A percentile compares a stretch with the other conserved stretches of the same genome.
phyloP scores from a whole-genome alignment of 2,888 invertebrate species.

The Pseudococcus longispinus region DNA sequence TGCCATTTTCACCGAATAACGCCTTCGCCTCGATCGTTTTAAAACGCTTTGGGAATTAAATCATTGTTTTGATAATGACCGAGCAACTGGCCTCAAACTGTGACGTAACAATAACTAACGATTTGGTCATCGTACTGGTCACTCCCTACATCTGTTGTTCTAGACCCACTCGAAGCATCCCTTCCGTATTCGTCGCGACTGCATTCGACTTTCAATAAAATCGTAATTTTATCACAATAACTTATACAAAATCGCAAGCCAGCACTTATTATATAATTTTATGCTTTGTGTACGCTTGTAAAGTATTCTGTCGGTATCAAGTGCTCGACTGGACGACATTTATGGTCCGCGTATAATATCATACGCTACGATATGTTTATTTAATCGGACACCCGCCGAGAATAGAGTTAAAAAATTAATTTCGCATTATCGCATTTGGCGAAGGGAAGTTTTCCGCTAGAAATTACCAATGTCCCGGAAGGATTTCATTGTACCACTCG shows the following conservation, averaged over 20 bases:
- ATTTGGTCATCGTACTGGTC: slow-evolving; percentile 55
- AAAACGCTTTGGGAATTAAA: slow-evolving; percentile 51
- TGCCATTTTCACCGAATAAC: neutral
- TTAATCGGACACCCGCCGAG: slow-evolving; percentile 1
- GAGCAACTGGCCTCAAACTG: slow-evolving; percentile 44
- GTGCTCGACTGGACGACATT: neutral
- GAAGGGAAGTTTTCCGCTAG: neutral
- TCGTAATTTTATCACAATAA: slow-evolving; percentile 33
- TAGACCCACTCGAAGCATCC: slow-evolving; percentile 3
- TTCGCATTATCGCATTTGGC: neutral
- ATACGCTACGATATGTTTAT: slow-evolving; percentile 27
- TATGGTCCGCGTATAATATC: neutral
- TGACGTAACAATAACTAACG: slow-evolving; percentile 49
- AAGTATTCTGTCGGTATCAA: slow-evolving; percentile 25
- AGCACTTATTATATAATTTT: slow-evolving; percentile 53
- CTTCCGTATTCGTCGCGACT: neutral
- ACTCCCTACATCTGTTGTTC: slow-evolving; percentile 53
- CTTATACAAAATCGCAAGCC: neutral
- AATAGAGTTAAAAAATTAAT: neutral
- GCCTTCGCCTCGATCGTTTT: neutral
- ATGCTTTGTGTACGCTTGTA: slow-evolving; percentile 55
- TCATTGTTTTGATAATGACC: slow-evolving; percentile 55
- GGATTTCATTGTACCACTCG: slow-evolving; percentile 16
- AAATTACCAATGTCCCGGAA: slow-evolving; percentile 7
- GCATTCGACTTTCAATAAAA: slow-evolving; percentile 29